Conservation (phyloP, 1,140 invertebrate genomes). For the Musca domestica region DNA sequence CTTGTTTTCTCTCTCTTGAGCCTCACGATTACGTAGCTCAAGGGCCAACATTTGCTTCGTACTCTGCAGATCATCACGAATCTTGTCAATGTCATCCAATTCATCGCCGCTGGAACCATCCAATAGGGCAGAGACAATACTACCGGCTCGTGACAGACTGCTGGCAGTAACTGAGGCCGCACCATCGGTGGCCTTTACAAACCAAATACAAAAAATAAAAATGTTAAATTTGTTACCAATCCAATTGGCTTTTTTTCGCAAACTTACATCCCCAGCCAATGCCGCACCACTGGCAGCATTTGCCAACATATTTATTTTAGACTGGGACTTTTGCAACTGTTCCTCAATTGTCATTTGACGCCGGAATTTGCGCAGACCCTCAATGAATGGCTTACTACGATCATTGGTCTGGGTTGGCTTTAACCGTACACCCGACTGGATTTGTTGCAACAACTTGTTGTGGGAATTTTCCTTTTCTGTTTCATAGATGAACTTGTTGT, state of each 20-base stretch:
- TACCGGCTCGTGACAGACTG: constrained; percentile 56
- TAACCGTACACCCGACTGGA: constrained; percentile 73
- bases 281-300: constrained; percentile 28
- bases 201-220: not conserved
- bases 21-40: constrained; percentile 82
- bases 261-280: constrained; percentile 8
- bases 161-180: constrained; percentile 34
- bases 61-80: constrained; percentile 86
- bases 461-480: constrained; percentile 81
- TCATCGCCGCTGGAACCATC: constrained; percentile 69
- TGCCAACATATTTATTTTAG: constrained; percentile 58
- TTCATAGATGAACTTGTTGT: constrained; percentile 82
- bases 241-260: not conserved
- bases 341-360: constrained; percentile 86
- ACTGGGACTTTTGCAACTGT: constrained; percentile 76
- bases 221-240: not conserved
- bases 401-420: constrained; percentile 80
- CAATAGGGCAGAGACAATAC: constrained; percentile 43
- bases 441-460: constrained; percentile 80
- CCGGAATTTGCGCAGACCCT: constrained; percentile 81
- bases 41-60: constrained; percentile 86
- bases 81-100: constrained; percentile 85
- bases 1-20: constrained; percentile 82
- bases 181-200: constrained; percentile 28
- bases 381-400: constrained; percentile 77